Conservation (phyloP, 2,797 vertebrate species). For the Pseudotriccus pelzelni region DNA sequence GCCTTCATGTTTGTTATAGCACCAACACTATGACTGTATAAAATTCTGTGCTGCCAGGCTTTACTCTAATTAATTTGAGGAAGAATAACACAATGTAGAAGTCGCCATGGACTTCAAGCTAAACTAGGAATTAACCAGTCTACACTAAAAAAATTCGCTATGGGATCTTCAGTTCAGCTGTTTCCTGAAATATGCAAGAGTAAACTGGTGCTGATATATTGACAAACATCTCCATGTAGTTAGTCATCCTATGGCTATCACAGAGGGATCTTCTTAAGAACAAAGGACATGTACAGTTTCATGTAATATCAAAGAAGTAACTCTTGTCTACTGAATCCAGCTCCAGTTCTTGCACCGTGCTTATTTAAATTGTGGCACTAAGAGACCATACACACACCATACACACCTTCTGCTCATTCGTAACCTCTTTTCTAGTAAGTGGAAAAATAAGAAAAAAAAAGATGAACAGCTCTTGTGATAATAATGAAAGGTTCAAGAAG, state of each 20-base stretch:
- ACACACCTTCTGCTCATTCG: not conserved
- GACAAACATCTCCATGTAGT: not conserved
- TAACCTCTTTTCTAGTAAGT: not conserved
- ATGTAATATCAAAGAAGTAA: not conserved
- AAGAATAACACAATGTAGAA: not conserved
- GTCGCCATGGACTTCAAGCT: not conserved
- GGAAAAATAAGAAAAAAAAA: not conserved
- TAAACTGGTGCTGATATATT: not conserved
- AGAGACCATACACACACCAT: fast-evolving
- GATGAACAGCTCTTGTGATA: not conserved
- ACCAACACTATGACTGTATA: not conserved
- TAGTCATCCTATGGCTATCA: not conserved
- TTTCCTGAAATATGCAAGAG: not conserved
- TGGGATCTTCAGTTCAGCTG: not conserved
- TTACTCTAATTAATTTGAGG: not conserved
- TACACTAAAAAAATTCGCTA: not conserved
- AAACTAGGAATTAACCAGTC: not conserved
- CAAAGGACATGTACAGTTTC: not conserved
- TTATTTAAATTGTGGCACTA: not conserved
- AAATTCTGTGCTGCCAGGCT: not conserved
- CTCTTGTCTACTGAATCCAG: not conserved
- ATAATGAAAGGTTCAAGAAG: not conserved
- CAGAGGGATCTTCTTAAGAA: not conserved
- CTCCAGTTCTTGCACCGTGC: not conserved
- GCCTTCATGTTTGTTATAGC: not conserved